Evolutionary conservation across 2,888 invertebrate species (phyloP), one percentile per base, ranked within the genome.

Genomic region (Ypsolopha sequella): DNA sequence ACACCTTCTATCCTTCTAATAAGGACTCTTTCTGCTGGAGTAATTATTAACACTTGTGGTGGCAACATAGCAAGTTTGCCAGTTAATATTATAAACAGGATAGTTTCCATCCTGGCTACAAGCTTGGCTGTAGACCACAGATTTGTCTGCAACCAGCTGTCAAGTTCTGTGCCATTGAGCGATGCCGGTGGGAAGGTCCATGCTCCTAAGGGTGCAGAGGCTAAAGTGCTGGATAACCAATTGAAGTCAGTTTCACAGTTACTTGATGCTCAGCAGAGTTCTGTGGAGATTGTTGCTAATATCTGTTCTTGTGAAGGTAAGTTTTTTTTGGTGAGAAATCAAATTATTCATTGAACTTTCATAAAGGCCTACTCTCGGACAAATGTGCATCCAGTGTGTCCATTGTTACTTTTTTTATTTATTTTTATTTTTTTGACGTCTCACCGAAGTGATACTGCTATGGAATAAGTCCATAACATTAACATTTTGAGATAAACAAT

Each of bases 231-330:
- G 10, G 88, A 88, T 33, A 81, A 75, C 50, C 81, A 88, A 50
- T 61, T 90, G 4, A 80, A 82, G 54, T 76, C 88, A 48, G 70
- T 88, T 1, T 79, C 79, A 54, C 82, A 88, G 59, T 75, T 92
- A 54, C 63, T 93, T n/a, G 88, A 89, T 56, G 91, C 91, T 0
- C 93, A 93, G 65, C 89, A 91, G 60, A 88, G 89, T 65, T 89
- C 91, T 0, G 75, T 93, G 44, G 93, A 93, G 76, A 90, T 92
- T 55, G 73, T 93, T 52, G 90, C 93, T 33, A 93, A 94, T 71
- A 76, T 93, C 50, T 91, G 92, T 63, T 90, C 91, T 36, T 77
- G 88, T 63, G 91, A 91, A 66, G 91, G 91, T 89, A 77, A 75
- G 52, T 2, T 14, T 10, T 36, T 43, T 52, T 48, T 50, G 14